Evolutionary conservation across 1,140 invertebrate species (phyloP).

Genomic region (Anoplolepis gracilipes): DNA sequence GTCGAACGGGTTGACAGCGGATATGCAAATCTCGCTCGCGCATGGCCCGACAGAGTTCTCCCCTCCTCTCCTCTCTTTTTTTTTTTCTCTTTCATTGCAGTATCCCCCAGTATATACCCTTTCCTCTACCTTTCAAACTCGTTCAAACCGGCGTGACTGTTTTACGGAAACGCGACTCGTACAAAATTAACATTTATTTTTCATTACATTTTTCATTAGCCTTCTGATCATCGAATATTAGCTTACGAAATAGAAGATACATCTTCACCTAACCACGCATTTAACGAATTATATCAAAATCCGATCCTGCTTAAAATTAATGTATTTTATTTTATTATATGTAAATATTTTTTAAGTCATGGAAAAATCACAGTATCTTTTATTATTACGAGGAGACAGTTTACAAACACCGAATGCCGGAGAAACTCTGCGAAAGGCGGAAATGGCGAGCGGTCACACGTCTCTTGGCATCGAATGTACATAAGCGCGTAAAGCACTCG

Average conservation of each 20-base stretch:
- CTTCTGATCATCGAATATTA: background rate
- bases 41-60: slow-evolving; percentile 64
- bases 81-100: background rate
- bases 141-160: slow-evolving; percentile 69
- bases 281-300: background rate
- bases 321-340: background rate
- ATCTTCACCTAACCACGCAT: background rate
- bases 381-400: background rate
- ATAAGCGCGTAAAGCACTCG: slow-evolving; percentile 33
- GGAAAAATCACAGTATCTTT: background rate
- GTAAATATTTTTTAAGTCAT: background rate
- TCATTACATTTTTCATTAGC: background rate
- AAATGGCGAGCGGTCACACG: background rate
- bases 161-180: slow-evolving; percentile 42
- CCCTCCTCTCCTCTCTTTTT: slow-evolving; percentile 14
- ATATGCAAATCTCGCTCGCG: slow-evolving; percentile 81
- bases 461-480: slow-evolving; percentile 27
- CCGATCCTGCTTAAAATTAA: background rate
- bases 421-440: background rate
- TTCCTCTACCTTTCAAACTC: slow-evolving; percentile 73
- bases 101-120: background rate
- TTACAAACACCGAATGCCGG: background rate
- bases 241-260: background rate
- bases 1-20: slow-evolving; percentile 79
- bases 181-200: slow-evolving; percentile 33